Percentiles rank a stretch among this genome's conserved stretches.
Evolutionary conservation across 2,797 vertebrate genomes (phyloP).

Genomic region (Rachycentron canadum): DNA sequence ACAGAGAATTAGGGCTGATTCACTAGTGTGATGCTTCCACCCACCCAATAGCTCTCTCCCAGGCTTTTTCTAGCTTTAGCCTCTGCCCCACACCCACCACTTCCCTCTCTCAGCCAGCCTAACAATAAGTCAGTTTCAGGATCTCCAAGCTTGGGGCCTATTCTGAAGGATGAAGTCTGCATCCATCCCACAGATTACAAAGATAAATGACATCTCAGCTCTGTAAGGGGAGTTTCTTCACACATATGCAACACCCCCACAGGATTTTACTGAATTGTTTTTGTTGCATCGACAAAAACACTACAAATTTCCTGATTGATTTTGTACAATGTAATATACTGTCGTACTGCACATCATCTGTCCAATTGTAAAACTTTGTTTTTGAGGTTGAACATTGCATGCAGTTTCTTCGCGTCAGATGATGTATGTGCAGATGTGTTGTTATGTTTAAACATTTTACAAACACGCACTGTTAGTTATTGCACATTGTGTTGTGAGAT

Average conservation of each 20-base stretch:
- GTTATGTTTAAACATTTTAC: background rate
- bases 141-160: constrained; percentile 22
- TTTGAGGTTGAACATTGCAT: background rate
- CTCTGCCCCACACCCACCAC: constrained; percentile 39
- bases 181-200: constrained; percentile 24
- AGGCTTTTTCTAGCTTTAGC: constrained; percentile 39
- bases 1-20: constrained; percentile 68
- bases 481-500: background rate
- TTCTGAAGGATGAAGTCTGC: constrained; percentile 28
- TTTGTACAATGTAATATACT: background rate
- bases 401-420: background rate
- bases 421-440: background rate
- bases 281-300: background rate
- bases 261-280: no score
- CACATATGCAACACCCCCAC: constrained; percentile 17
- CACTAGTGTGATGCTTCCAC: constrained; percentile 33
- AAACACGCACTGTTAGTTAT: background rate
- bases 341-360: no score
- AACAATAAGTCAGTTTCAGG: constrained; percentile 49
- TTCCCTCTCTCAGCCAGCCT: constrained; percentile 36
- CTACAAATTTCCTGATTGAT: background rate
- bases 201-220: constrained; percentile 34
- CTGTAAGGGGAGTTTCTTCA: constrained; percentile 6
- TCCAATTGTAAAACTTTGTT: constrained; percentile 10
- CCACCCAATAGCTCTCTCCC: constrained; percentile 47